Evolutionary conservation across 2,797 vertebrate genomes (phyloP).

Genomic region (Falco columbarius): DNA sequence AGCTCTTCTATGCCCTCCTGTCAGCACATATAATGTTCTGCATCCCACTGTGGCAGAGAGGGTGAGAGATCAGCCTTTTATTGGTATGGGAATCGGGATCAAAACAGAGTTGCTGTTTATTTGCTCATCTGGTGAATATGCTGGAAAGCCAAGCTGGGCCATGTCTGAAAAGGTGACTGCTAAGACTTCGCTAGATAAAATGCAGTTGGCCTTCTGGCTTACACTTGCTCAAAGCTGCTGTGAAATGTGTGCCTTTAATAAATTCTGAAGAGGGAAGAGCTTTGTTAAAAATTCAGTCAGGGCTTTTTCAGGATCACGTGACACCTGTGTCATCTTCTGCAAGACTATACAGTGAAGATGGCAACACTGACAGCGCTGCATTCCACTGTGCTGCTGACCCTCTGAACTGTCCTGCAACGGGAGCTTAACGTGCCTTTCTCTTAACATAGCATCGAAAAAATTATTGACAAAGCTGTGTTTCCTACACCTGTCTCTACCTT

Average conservation of each 20-base stretch:
- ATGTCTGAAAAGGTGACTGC: neutral
- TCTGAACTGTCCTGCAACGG: neutral
- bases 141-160: neutral
- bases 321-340: neutral
- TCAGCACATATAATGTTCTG: neutral
- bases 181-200: neutral
- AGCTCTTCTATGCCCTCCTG: accelerated
- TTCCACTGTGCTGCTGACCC: neutral
- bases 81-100: neutral
- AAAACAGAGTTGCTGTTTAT: neutral
- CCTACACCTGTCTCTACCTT: neutral
- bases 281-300: neutral
- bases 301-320: neutral
- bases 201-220: neutral
- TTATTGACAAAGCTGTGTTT: neutral
- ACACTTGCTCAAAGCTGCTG: neutral
- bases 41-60: neutral
- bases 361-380: neutral
- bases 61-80: neutral
- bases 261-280: neutral
- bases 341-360: neutral
- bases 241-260: neutral
- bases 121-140: neutral
- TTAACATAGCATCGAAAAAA: neutral
- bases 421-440: neutral